Conservation (phyloP, 2,888 invertebrate species). For the Rhimphoctona megacephalus region DNA sequence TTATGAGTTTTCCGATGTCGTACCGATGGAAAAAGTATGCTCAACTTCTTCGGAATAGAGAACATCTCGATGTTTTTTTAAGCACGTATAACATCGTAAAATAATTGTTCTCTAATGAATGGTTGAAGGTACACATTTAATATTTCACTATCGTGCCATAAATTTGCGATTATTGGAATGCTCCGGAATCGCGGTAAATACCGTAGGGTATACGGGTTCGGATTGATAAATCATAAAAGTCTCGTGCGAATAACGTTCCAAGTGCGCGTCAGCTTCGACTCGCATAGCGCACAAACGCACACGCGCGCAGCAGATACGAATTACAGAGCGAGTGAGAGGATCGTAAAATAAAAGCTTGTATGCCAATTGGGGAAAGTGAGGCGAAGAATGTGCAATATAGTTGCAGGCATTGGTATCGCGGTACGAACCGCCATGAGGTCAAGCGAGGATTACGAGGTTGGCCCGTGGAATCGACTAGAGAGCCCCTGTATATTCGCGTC, state of each 20-base stretch:
- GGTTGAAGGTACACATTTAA: too few species aligned
- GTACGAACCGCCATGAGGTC: slow-evolving; percentile 63
- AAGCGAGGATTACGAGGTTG: slow-evolving; percentile 68
- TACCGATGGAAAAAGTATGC: too few species aligned
- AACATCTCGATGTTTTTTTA: neutral
- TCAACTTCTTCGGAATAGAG: too few species aligned
- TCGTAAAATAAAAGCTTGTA: neutral
- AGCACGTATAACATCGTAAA: neutral
- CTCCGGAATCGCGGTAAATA: neutral
- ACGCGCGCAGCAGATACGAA: neutral
- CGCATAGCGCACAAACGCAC: neutral
- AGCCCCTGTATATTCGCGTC: slow-evolving; percentile 29
- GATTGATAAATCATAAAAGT: slow-evolving; percentile 4
- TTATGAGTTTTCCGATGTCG: too few species aligned
- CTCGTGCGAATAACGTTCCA: neutral
- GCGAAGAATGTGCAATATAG: slow-evolving; percentile 20
- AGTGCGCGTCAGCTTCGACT: neutral
- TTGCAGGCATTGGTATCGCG: slow-evolving; percentile 27
- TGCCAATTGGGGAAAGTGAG: slow-evolving; percentile 33
- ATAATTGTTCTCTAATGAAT: neutral
- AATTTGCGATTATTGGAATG: neutral
- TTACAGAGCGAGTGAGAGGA: neutral
- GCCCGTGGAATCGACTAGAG: slow-evolving; percentile 58
- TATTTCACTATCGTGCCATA: neutral
- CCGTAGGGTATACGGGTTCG: neutral